Evolutionary conservation across 2,888 invertebrate genomes (phyloP), one percentile per base, ranked within the genome.

Genomic region (Parochlus steinenii): DNA sequence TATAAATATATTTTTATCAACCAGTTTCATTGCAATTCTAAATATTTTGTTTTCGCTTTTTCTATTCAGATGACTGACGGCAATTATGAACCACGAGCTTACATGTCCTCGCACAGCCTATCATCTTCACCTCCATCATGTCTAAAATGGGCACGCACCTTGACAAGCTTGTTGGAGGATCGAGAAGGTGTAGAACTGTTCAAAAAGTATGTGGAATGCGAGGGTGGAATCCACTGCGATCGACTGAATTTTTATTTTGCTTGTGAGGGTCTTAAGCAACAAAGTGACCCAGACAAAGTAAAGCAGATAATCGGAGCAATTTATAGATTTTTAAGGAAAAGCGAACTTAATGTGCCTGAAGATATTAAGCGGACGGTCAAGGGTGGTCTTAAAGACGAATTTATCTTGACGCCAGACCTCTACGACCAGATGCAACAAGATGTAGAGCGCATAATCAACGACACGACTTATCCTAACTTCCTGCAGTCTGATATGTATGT

Each of bases 201-300:
- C 65, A 76, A 78, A 56, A 70, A 70, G 59, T 85, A 79, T 62
- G 71, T 85, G 50, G 69, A 74, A 55, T 72, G 75, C 48, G 83
- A 85, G 56, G 80, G 78, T 49, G 72, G 69, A 43, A 69, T 72
- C 51, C 75, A 80, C 60, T 74, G 77, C 46, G 79, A 81, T 61
- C 71, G 81, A 36, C 71, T 87, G 50, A 76, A 81, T 61, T 93
- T 93, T 65, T 90, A 86, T 75, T 92, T 90, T 64, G 92, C 90
- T 33, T 86, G 86, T 60, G 80, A 85, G 55, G 82, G 86, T 36
- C 70, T 85, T 47, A 77, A 80, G 48, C 80, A 78, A 56, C 77
- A 82, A 59, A 57, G 62, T 45, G 75, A 79, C 56, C 74, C 74
- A 2, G 78, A 79, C 52, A 69, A 67, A 49, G 67, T 73, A 37